Evolutionary conservation across 1,140 invertebrate genomes (phyloP), one percentile per base, ranked within the genome.

Genomic region (Stegodyphus dumicola): DNA sequence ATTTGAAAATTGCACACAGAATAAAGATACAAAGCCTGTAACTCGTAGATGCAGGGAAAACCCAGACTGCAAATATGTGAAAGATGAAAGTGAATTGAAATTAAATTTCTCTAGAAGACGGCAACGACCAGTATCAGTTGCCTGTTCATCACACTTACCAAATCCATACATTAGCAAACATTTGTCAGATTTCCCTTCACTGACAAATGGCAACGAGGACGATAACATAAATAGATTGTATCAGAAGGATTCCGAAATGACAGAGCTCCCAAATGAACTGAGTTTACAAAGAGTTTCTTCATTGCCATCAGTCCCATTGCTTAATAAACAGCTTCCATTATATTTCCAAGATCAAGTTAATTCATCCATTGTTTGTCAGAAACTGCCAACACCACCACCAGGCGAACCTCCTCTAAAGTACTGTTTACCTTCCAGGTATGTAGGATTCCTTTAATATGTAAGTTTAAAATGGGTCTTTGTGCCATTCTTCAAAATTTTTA

Each of bases 11-110:
- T 33, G 33, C 33, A 1, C 33, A 33, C 56, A 60, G 56, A 60
- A 60, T 60, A 60, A 60, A 9, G 56, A 60, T 9, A 15, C 1
- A 60, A 60, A 60, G 15, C 15, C 56, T 60, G 56, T 60, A 10
- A 9, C 9, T 10, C 56, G 86, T 54, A 65, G 85, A 6, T 69
- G 65, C 2, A 60, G 86, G 65, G 56, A 2, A 9, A 83, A 75
- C 11, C 53, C 78, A 13, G 78, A 81, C 15, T 64, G 67, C 17
- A 87, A 87, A 79, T 87, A 87, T 49, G 86, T 74, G 13, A 87
- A 83, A 51, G 74, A 87, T 56, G 86, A 87, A 74, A 84, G 67
- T 53, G 86, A 87, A 70, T 51, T 87, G 56, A 87, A 87, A 53
- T 51, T 87, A 15, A 67, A 71, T 6, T 87, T 87, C 49, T 52